Base-by-base conservation (phyloP, 2,888 invertebrate genomes). In the Geotrupes spiniger region DNA sequence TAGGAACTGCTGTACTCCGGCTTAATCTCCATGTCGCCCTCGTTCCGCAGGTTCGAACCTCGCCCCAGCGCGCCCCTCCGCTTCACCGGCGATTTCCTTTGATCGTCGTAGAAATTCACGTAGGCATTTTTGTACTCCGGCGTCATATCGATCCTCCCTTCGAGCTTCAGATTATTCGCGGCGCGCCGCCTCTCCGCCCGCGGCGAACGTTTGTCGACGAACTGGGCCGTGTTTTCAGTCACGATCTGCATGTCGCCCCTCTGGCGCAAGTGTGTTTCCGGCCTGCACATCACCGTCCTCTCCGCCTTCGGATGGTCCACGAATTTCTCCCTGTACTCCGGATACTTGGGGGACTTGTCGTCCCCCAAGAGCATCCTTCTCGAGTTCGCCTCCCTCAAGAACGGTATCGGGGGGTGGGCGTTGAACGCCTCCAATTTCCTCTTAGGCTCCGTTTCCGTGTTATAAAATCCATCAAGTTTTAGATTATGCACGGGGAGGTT, bases 101-200 rank as follows among this genome's bases (percentile, higher is more conserved):
- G 51, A 27, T 46, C 53, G 33, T 60, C 54, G 42, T 61, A 59
- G 49, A 61, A 65, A 53, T 66, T 64, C 16, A 67, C 56, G 51
- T 66, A 68, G 16, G 74, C 71, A 42, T 69, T 72, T 43, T 65
- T 70, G 51, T 74, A 74, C 54, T 76, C 75, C 0, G 74, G 72
- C 42, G 70, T 68, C 51, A 73, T 57, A 26, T 74, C 69, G 4
- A 71, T 62, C 15, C 63, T 63, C 8, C 72, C 72, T 38, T 75
- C 74, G 16, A 73, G 54, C 15, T 68, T 63, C 21, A 74, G 58
- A 56, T 67, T 73, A n/a, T 67, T 56, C 2, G 68, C 63, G 55
- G 63, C 65, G 46, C 64, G 70, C 1, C 65, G 49, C 1, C 60
- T 64, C 46, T 74, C 71, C 3, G 64, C 59, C 25, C 65, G 65